phyloP scores from a whole-genome alignment of 2,888 invertebrate genomes.

The Andrena haemorrhoa region DNA sequence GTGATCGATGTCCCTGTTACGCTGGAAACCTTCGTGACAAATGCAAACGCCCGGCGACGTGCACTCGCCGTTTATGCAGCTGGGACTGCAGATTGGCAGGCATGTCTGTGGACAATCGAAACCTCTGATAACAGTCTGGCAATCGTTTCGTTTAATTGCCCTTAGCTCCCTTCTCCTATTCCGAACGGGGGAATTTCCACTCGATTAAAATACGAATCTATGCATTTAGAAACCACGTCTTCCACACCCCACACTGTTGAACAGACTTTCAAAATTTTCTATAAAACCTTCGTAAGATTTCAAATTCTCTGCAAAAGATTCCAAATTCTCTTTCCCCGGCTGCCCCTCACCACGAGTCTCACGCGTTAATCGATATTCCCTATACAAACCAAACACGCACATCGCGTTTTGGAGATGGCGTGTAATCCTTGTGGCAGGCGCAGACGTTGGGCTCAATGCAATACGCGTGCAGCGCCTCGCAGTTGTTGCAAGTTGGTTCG shows the following conservation, averaged over 20 bases:
- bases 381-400: conserved; percentile 82
- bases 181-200: no score
- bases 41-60: conserved; percentile 82
- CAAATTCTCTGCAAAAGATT: no score
- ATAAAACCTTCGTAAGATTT: no score
- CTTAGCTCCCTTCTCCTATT: no score
- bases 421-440: conserved; percentile 75
- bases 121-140: no score
- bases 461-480: conserved; percentile 70
- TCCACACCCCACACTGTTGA: no score
- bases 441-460: conserved; percentile 75
- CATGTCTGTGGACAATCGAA: conserved; percentile 61
- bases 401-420: not conserved
- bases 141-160: no score
- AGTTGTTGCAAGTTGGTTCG: conserved; percentile 82
- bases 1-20: conserved; percentile 32
- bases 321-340: no score
- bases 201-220: no score
- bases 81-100: conserved; percentile 74
- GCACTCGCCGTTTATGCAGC: conserved; percentile 85
- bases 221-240: no score
- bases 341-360: no score
- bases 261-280: no score
- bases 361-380: conserved; percentile 26
- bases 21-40: conserved; percentile 76